These are phyloP conservation scores for Hermatobates lingyangjiaoensis DNA, from an alignment of 1,140 invertebrate species.

Conservation along the genomic window DNA sequence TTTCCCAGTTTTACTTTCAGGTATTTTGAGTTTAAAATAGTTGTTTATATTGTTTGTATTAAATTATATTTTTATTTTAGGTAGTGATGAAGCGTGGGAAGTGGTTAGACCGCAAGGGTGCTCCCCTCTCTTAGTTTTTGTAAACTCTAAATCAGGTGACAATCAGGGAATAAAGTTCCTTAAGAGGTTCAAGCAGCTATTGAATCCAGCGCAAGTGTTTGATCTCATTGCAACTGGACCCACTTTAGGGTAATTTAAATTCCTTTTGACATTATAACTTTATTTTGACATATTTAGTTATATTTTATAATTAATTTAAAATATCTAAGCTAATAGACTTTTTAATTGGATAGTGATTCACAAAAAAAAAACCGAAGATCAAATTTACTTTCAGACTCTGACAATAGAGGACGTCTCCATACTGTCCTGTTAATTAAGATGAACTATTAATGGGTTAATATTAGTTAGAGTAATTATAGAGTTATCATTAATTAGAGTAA, in stretches of 20 bases:
- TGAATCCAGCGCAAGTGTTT: conserved; percentile 95
- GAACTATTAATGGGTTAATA: too few relatives aligned
- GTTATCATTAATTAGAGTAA: too few relatives aligned
- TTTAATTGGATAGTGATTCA: too few relatives aligned
- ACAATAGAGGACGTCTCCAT: too few relatives aligned
- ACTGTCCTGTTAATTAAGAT: too few relatives aligned
- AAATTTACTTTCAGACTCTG: too few relatives aligned
- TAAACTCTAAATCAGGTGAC: conserved; percentile 94
- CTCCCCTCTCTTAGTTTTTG: conserved; percentile 81
- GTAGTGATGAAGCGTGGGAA: conserved; percentile 73
- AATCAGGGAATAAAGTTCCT: conserved; percentile 95
- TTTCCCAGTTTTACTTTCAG: background rate
- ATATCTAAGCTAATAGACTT: too few relatives aligned
- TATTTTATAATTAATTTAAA: too few relatives aligned
- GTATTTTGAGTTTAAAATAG: background rate
- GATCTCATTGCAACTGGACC: conserved; percentile 80
- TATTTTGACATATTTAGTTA: too few relatives aligned
- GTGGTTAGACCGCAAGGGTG: conserved; percentile 57
- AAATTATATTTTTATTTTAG: conserved; percentile 19
- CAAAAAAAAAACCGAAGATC: too few relatives aligned
- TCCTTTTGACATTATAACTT: background rate
- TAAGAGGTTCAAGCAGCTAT: conserved; percentile 79
- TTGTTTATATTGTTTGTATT: background rate
- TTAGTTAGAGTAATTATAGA: too few relatives aligned
- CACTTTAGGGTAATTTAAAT: conserved; percentile 48